These are phyloP conservation scores for Tenthredo notha DNA, from an alignment of 2,888 invertebrate genomes.

Conservation along the genomic window DNA sequence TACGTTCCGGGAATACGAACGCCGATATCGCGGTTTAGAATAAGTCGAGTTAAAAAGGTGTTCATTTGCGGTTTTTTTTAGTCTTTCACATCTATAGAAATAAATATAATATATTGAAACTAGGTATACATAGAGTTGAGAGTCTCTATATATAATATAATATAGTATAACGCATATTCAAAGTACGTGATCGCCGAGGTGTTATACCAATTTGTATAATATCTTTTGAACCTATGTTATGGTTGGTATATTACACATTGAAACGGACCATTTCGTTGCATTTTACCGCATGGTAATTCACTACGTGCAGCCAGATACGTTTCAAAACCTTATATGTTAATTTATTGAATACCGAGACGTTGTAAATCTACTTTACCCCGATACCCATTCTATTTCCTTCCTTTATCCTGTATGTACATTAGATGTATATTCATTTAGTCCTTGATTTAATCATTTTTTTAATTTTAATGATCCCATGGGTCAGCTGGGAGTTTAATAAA, in stretches of 20 bases:
- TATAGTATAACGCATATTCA: conserved; percentile 23
- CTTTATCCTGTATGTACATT: too few species aligned
- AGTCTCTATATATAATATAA: background rate
- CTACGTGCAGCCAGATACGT: background rate
- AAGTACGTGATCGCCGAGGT: conserved; percentile 67
- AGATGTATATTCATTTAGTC: too few species aligned
- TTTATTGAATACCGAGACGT: background rate
- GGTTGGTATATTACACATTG: background rate
- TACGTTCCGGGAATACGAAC: background rate
- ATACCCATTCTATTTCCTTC: background rate
- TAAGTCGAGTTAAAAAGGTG: background rate
- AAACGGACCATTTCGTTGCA: background rate
- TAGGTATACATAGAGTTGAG: background rate
- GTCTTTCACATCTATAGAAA: background rate
- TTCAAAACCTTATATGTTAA: background rate
- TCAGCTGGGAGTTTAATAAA: too few species aligned
- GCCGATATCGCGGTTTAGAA: background rate
- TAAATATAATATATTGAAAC: background rate
- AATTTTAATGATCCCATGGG: too few species aligned
- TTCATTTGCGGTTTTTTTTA: background rate
- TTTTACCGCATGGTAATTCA: conserved; percentile 1
- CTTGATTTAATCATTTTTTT: too few species aligned
- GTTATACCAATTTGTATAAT: conserved; percentile 69
- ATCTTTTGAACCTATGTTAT: conserved; percentile 51
- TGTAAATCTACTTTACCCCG: background rate